phyloP scores from a whole-genome alignment of 1,140 invertebrate species.

The Zaprionus nigranus region DNA sequence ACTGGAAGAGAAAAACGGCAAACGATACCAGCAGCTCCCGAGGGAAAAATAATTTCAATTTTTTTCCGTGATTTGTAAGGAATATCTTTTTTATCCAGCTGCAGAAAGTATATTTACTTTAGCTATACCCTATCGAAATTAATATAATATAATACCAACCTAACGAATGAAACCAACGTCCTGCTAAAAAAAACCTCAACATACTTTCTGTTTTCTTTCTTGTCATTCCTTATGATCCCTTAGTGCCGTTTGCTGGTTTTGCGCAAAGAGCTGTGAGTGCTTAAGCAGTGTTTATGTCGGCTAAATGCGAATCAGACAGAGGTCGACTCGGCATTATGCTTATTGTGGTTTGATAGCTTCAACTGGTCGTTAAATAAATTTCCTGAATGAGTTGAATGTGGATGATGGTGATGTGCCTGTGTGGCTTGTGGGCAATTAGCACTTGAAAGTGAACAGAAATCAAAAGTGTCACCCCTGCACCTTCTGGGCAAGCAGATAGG shows the following conservation, averaged over 20 bases:
- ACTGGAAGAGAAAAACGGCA: no score
- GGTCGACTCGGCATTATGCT: constrained; percentile 53
- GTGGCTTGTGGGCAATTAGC: constrained; percentile 13
- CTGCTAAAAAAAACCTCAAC: no score
- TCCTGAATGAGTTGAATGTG: constrained; percentile 22
- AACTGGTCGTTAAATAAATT: constrained; percentile 53
- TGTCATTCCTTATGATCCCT: neutral
- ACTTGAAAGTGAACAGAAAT: constrained; percentile 33
- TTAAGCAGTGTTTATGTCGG: constrained; percentile 71
- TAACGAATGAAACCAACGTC: no score
- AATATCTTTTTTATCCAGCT: no score
- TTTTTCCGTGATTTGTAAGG: no score
- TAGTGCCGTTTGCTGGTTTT: constrained; percentile 1
- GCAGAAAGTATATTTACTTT: no score
- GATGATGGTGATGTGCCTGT: neutral
- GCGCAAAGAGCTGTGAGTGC: constrained; percentile 39
- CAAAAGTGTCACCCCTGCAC: constrained; percentile 49
- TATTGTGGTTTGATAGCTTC: constrained; percentile 54
- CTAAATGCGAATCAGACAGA: constrained; percentile 59
- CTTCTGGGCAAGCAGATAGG: constrained; percentile 14
- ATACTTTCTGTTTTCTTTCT: neutral
- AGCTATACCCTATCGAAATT: no score
- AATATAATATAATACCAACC: no score
- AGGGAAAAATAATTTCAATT: no score
- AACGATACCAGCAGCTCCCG: no score